Conservation (phyloP, 2,888 invertebrate genomes). For the Lasioglossum leucozonium region DNA sequence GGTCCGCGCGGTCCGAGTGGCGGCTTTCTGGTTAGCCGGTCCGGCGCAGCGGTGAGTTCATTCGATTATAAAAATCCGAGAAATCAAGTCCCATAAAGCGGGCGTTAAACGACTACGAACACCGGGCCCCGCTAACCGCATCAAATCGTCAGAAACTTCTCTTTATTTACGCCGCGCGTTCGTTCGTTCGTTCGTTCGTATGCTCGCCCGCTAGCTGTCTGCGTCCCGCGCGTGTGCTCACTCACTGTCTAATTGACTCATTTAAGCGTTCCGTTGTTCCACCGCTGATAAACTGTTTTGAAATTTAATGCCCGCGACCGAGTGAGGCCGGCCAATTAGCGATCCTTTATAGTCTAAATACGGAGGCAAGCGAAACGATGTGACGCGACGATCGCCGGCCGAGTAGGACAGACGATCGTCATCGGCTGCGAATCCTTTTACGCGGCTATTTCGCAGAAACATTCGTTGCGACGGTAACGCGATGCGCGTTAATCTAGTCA, state of each 20-base stretch:
- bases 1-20: constrained; percentile 12
- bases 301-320: constrained; percentile 28
- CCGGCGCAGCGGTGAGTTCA: constrained; percentile 20
- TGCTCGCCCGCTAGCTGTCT: no score
- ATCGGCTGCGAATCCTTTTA: constrained; percentile 4
- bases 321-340: constrained; percentile 11
- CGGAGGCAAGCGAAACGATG: not conserved
- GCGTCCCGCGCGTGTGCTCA: constrained; percentile 16
- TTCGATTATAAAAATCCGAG: constrained; percentile 66
- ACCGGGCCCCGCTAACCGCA: constrained; percentile 26
- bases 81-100: constrained; percentile 56
- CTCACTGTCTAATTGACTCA: constrained; percentile 49
- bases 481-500: not conserved
- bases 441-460: not conserved
- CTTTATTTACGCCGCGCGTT: constrained; percentile 26
- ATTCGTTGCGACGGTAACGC: not conserved
- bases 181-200: not conserved
- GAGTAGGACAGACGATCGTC: not conserved
- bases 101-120: constrained; percentile 30
- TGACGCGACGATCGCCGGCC: not conserved
- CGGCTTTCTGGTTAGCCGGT: constrained; percentile 44
- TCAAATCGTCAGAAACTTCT: constrained; percentile 40
- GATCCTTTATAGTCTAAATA: constrained; percentile 12
- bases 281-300: constrained; percentile 9
- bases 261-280: constrained; percentile 26